Evolutionary conservation across 92 coral and sea anemone genomes (phyloP), one percentile per base, ranked within the genome.

Genomic region (Palythoa caribaeorum): DNA sequence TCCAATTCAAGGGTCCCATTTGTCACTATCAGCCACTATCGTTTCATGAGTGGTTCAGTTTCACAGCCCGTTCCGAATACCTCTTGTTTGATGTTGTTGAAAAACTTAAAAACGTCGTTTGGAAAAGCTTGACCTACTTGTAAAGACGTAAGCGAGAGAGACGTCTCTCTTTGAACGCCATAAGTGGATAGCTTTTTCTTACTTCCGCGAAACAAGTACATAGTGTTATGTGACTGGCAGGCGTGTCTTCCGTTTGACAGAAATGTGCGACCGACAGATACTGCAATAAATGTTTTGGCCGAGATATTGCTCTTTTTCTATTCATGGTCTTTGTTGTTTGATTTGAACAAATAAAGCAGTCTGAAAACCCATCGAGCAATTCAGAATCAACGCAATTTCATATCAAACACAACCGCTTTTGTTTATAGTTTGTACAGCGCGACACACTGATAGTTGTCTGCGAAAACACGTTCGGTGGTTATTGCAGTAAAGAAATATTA

Each of bases 201-300:
- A 63, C 74, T 80, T 81, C 86, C 75, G 62, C 57, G 73, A 35
- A 57, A 78, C 54, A 21, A 50, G 83, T 36, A 38, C 69, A 57
- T 50, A 57, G 38, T 81, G 57, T 9, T 16, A 80, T 62, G 85
- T 80, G 20, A 19, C 71, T 11, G 76, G 5, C 44, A 66, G 62
- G 40, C 59, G 48, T 81, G 47, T 69, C 74, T 37, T 50, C 3
- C 2, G 53, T 13, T 54, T 59, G 83, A 77, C 38, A 17, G 11
- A 73, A 73, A 73, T 16, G 52, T 20, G 20, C 55, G 20, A 73
- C 28, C 55, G 52, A 47, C 28, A 14, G 78, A 39, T 73, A 73
- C 52, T 14, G 54, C 21, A 17, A 39, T 73, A 8, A 14, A 13
- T 4, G 11, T 73, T 40, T 16, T 73, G 9, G 19, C 17, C 14